Evolutionary conservation across 1,140 invertebrate species (phyloP).

Genomic region (Steinernema feltiae): DNA sequence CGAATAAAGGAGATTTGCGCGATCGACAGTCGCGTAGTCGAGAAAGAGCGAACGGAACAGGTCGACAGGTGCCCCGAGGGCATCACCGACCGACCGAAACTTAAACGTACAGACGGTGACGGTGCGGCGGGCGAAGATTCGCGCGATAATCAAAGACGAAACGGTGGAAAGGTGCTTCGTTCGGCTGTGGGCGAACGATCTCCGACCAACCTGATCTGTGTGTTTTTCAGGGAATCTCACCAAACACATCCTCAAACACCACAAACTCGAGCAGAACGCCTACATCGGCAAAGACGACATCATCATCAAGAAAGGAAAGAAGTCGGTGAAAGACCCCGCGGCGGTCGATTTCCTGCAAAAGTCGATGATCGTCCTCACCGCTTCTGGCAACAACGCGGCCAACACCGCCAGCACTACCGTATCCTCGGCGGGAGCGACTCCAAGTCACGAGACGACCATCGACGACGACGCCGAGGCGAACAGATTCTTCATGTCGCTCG

Average conservation of each 20-base stretch:
- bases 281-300: conserved; percentile 57
- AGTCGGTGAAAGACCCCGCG: conserved; percentile 43
- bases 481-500: conserved; percentile 48
- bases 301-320: conserved; percentile 56
- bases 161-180: not conserved
- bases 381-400: not conserved
- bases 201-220: not conserved
- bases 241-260: conserved; percentile 57
- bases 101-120: not conserved
- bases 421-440: conserved; percentile 8
- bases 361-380: conserved; percentile 50
- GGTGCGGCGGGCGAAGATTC: not conserved
- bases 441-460: conserved; percentile 1
- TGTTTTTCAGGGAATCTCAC: conserved; percentile 53
- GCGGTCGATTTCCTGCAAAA: conserved; percentile 55
- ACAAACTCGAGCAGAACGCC: conserved; percentile 54
- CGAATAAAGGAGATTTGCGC: not conserved
- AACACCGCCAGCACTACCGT: conserved; percentile 13
- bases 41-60: too few species aligned
- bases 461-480: conserved; percentile 13
- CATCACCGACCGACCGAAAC: not conserved
- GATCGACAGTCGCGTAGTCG: not conserved
- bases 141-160: not conserved
- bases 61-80: not conserved
- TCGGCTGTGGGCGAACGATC: too few species aligned